Evolutionary conservation across 53 echinoderm and acorn worm species (phyloP).

Genomic region (Astropecten irregularis): DNA sequence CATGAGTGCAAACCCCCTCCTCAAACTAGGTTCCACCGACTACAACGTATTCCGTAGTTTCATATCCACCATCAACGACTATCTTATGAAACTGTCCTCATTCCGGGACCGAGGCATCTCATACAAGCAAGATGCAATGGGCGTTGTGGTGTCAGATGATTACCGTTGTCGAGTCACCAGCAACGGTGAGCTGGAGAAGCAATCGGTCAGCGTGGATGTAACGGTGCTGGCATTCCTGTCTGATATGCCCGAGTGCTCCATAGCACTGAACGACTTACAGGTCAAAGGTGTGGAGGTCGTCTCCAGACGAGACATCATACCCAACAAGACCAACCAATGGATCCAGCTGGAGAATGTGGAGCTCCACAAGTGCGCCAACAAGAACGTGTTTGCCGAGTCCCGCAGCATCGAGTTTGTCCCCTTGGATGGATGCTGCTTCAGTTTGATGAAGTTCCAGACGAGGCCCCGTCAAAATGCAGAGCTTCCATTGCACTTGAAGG

Average conservation of each 20-base stretch:
- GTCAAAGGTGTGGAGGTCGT: slow-evolving; percentile 77
- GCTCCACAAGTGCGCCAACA: slow-evolving; percentile 90
- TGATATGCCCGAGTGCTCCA: slow-evolving; percentile 86
- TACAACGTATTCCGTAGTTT: slow-evolving; percentile 73
- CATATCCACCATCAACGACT: slow-evolving; percentile 71
- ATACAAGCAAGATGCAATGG: slow-evolving; percentile 84
- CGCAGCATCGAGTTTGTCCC: slow-evolving; percentile 86
- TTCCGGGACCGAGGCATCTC: slow-evolving; percentile 77
- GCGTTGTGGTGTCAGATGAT: slow-evolving; percentile 73
- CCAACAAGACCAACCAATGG: slow-evolving; percentile 86
- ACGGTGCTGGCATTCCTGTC: slow-evolving; percentile 82
- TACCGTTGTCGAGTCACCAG: slow-evolving; percentile 65
- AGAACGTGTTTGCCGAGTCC: slow-evolving; percentile 84
- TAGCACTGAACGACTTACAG: slow-evolving; percentile 86
- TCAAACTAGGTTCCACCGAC: slow-evolving; percentile 77
- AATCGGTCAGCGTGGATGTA: slow-evolving; percentile 71
- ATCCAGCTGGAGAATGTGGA: slow-evolving; percentile 80
- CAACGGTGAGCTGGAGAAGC: slow-evolving; percentile 72
- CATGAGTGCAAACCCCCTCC: slow-evolving; percentile 55
- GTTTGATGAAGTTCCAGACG: slow-evolving; percentile 78
- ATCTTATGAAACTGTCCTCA: slow-evolving; percentile 84
- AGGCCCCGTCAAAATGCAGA: slow-evolving; percentile 63
- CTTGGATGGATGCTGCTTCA: slow-evolving; percentile 80
- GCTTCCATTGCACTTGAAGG: slow-evolving; percentile 80
- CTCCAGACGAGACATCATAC: slow-evolving; percentile 85